A percentile compares a stretch with the other conserved stretches of the same genome.
Evolutionary conservation across 2,113 vertebrate genomes (phyloP).

Genomic region (Heterocephalus glaber): DNA sequence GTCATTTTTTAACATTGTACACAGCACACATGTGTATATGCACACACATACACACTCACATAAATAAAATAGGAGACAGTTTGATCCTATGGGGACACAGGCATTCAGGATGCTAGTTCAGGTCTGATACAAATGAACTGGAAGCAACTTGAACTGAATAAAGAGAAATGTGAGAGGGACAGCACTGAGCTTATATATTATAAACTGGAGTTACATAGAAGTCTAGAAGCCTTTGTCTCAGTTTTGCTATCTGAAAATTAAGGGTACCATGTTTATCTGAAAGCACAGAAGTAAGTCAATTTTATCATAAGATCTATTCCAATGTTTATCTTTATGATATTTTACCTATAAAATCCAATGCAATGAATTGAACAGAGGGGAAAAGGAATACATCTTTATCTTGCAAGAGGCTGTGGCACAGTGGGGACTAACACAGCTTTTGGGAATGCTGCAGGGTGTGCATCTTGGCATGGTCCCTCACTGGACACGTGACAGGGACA

Average conservation of each 20-base stretch:
- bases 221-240: neutral
- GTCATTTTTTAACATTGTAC: neutral
- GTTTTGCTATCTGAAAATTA: neutral
- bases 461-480: neutral
- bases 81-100: neutral
- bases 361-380: neutral
- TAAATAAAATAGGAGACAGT: neutral
- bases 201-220: neutral
- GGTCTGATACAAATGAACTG: neutral
- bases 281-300: neutral
- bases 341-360: neutral
- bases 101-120: neutral
- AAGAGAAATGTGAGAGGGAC: neutral
- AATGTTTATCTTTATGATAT: neutral
- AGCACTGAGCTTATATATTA: neutral
- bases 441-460: neutral
- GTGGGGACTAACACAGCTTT: neutral
- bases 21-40: neutral
- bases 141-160: neutral
- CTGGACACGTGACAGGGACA: neutral
- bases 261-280: neutral
- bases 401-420: neutral
- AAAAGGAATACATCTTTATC: neutral
- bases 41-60: neutral
- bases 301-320: neutral